Percentiles rank a stretch among this genome's conserved stretches.
Evolutionary conservation across 37 sponge, comb jelly and placozoan genomes (phyloP).

Genomic region (Hexactinellida sp.): DNA sequence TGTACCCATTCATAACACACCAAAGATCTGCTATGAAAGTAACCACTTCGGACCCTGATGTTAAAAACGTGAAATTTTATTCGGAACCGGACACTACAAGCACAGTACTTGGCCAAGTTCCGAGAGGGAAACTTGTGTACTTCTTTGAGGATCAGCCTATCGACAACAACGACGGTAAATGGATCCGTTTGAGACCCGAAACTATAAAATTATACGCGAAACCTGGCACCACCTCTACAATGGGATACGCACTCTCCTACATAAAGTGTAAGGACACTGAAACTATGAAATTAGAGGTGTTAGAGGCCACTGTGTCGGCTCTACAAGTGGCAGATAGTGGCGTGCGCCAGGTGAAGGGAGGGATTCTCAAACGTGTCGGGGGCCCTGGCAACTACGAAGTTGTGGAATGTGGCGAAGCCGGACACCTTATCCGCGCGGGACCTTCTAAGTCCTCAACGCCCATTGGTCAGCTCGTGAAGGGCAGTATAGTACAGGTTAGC

Average conservation of each 20-base stretch:
- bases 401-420: constrained; percentile 83
- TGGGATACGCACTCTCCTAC: background rate
- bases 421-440: constrained; percentile 73
- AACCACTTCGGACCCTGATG: background rate
- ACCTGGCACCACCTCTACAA: background rate
- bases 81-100: background rate
- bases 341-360: background rate
- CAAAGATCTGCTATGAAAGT: background rate
- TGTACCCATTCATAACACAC: background rate
- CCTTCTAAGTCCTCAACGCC: constrained; percentile 56
- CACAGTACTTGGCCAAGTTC: background rate
- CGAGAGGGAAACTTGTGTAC: background rate
- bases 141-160: background rate
- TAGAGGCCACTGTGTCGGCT: background rate
- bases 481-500: constrained; percentile 38
- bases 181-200: background rate
- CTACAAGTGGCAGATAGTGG: constrained; percentile 9
- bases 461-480: constrained; percentile 52
- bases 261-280: background rate
- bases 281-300: background rate
- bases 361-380: constrained; percentile 21
- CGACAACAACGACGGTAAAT: background rate
- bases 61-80: background rate
- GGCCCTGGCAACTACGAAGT: constrained; percentile 76
- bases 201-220: background rate